Base-by-base conservation (phyloP, 2,888 invertebrate genomes). In the Tuberolachnus salignus region DNA sequence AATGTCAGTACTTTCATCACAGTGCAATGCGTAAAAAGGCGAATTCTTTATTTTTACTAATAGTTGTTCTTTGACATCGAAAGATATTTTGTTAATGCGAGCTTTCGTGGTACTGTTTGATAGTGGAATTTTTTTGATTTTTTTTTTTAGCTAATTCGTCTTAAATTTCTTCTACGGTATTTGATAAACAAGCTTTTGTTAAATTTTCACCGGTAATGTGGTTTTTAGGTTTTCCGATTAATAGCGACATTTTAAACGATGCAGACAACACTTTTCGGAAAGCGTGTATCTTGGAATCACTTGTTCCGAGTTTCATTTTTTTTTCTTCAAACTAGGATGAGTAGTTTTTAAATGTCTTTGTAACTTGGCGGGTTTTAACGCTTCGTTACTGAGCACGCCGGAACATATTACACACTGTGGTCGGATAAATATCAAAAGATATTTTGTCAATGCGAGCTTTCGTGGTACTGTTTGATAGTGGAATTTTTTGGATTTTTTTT, bases 61-160 rank as follows among this genome's bases (percentile, higher is more conserved):
- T 10, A 78, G 26, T 78, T 78, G 53, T 23, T 74, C 21, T 74
- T 74, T 66, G n/a, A 74, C 51, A 74, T 66, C 66, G n/a, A 51
- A 21, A 63, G 78, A n/a, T 67, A 78, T 78, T 55, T 64, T 26
- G 42, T 64, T 46, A 55, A 66, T 78, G 42, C 78, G 19, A 14
- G 46, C 23, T 34, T 78, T 78, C 1, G 67, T 55, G 42, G 67
- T 78, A 19, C 44, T 64, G 57, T 21, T 21, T 3, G 78, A 67
- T n/a, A 78, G 23, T 13, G 49, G 49, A 49, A 49, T 49, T 8
- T 49, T 14, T 49, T 49, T 4, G 11, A 49, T n/a, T 8, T 49
- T 49, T 49, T 11, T 49, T 49, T 8, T 13, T 14, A 49, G 49
- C 49, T 14, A 13, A 2, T 14, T 49, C 14, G 9, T 14, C 49